phyloP scores from a whole-genome alignment of 1,140 invertebrate genomes.

The Chionoecetes opilio region DNA sequence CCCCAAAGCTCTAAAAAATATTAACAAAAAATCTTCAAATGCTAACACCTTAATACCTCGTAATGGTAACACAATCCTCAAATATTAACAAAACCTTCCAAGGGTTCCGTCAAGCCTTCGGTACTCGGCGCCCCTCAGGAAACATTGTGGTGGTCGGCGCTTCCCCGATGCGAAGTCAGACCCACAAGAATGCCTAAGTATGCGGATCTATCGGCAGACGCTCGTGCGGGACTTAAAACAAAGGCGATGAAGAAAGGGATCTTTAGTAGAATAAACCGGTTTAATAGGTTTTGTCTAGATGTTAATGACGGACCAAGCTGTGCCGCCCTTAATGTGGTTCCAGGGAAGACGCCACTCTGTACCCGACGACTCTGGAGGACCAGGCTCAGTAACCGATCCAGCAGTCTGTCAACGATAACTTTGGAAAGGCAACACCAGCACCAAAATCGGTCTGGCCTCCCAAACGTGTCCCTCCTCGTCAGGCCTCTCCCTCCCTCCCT shows the following conservation, averaged over 20 bases:
- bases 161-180: too few species aligned
- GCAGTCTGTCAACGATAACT: not conserved
- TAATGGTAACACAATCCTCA: not conserved
- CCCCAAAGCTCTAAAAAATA: not conserved
- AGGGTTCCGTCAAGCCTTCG: not conserved
- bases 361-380: not conserved
- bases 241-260: too few species aligned
- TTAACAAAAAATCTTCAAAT: not conserved
- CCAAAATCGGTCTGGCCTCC: not conserved
- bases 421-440: not conserved
- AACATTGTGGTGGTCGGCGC: not conserved
- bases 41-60: not conserved
- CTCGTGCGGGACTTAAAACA: not conserved
- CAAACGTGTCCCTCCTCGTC: not conserved
- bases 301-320: not conserved
- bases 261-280: not conserved
- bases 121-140: not conserved
- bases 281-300: not conserved
- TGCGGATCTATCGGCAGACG: not conserved
- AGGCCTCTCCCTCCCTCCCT: not conserved
- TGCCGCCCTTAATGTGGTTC: not conserved
- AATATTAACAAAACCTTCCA: not conserved
- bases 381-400: not conserved
- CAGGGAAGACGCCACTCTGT: not conserved
- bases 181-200: not conserved